Conservation (phyloP, 64 coral and sea anemone species). For the Dendrophyllia cribrosa region DNA sequence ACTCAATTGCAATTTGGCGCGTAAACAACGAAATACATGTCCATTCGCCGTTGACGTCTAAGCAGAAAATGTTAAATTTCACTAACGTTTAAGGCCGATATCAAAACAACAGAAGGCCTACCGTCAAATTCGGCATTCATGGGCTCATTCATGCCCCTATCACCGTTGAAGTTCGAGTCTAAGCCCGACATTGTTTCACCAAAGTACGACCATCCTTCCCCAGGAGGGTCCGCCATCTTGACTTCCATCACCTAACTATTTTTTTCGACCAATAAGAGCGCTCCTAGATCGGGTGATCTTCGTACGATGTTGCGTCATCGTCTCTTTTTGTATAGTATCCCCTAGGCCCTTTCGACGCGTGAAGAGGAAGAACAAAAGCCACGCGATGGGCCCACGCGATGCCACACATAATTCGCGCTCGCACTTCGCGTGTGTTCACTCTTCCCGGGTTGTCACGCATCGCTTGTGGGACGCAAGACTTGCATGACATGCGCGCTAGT, state of each 20-base stretch:
- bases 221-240: slow-evolving; percentile 88
- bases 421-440: no score
- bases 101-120: slow-evolving; percentile 21
- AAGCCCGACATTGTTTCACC: slow-evolving; percentile 65
- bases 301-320: slow-evolving; percentile 95
- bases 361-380: not conserved
- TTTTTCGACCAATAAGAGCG: slow-evolving; percentile 84
- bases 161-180: slow-evolving; percentile 64
- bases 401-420: no score
- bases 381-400: not conserved
- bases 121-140: slow-evolving; percentile 82
- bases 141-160: slow-evolving; percentile 68
- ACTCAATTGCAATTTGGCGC: not conserved
- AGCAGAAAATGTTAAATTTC: not conserved
- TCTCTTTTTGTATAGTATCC: slow-evolving; percentile 42
- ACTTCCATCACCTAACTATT: slow-evolving; percentile 65
- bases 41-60: not conserved
- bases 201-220: slow-evolving; percentile 69
- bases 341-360: not conserved
- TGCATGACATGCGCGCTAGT: no score
- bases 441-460: no score
- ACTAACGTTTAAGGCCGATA: not conserved
- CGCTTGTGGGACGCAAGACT: no score
- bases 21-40: not conserved
- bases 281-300: slow-evolving; percentile 59